Evolutionary conservation across 2,113 vertebrate genomes (phyloP).

Genomic region (Manacus vitellinus): DNA sequence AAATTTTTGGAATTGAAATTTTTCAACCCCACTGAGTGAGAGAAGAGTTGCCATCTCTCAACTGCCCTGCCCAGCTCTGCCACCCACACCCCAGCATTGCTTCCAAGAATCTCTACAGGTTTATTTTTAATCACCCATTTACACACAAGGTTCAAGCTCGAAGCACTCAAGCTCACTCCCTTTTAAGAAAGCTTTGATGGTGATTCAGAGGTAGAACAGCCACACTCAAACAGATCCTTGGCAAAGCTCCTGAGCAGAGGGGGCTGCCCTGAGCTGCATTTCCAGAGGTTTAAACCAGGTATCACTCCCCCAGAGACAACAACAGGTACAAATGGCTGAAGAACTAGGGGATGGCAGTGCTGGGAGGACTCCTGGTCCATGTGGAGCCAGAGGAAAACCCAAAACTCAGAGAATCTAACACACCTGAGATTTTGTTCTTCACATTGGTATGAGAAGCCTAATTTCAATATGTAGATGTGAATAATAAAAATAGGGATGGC

Average conservation of each 20-base stretch:
- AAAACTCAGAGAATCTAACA: neutral
- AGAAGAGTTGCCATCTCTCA: neutral
- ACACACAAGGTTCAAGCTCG: neutral
- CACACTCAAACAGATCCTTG: neutral
- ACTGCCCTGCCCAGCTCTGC: neutral
- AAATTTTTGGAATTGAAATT: neutral
- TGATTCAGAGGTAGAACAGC: neutral
- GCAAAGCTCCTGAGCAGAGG: neutral
- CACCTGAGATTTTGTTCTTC: neutral
- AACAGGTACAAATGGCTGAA: neutral
- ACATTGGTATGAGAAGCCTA: neutral
- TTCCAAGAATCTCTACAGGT: neutral
- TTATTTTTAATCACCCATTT: slow-evolving; percentile 1
- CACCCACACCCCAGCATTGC: neutral
- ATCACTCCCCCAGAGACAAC: neutral
- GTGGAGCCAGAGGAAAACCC: neutral
- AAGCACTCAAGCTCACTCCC: neutral
- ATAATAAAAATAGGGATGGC: neutral
- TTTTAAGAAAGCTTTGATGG: neutral
- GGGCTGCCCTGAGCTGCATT: neutral
- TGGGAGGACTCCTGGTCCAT: neutral
- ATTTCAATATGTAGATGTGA: neutral
- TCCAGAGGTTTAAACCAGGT: neutral
- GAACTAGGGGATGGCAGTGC: no score
- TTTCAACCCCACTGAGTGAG: neutral